Conservation (phyloP, 2,113 vertebrate species). For the Aspiorhynchus laticeps region DNA sequence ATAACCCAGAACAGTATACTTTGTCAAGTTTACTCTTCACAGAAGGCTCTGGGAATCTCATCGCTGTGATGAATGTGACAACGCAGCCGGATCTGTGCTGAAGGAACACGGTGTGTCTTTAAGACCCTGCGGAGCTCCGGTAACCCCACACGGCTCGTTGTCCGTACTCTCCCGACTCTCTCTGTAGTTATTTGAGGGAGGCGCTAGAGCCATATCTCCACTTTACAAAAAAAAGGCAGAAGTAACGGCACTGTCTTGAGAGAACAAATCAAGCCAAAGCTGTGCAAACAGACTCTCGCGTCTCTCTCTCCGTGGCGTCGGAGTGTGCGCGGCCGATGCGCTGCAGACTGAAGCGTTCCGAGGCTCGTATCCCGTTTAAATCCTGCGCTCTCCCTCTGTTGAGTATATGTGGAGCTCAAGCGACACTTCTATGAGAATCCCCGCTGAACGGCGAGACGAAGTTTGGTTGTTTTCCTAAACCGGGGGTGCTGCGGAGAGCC, state of each 20-base stretch:
- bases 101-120: slow-evolving; percentile 64
- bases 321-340: slow-evolving; percentile 46
- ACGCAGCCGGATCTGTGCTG: neutral
- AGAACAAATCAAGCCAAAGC: slow-evolving; percentile 64
- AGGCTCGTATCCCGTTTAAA: slow-evolving; percentile 61
- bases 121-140: slow-evolving; percentile 77
- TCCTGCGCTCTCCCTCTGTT: slow-evolving; percentile 50
- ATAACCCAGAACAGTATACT: neutral
- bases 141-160: slow-evolving; percentile 73
- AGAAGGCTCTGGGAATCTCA: neutral
- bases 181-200: slow-evolving; percentile 79
- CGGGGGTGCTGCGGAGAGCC: slow-evolving; percentile 65
- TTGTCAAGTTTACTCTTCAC: neutral
- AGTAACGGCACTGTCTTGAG: slow-evolving; percentile 68
- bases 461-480: slow-evolving; percentile 77
- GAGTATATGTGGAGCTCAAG: slow-evolving; percentile 63
- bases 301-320: slow-evolving; percentile 62
- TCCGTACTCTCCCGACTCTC: slow-evolving; percentile 75
- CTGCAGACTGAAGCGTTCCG: slow-evolving; percentile 44
- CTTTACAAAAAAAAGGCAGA: slow-evolving; percentile 70
- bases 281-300: slow-evolving; percentile 65
- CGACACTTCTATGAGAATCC: slow-evolving; percentile 76
- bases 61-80: neutral
- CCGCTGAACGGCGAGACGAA: slow-evolving; percentile 67
- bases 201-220: slow-evolving; percentile 78